phyloP scores from a whole-genome alignment of 1,140 invertebrate genomes.

The Brachionus manjavacas region DNA sequence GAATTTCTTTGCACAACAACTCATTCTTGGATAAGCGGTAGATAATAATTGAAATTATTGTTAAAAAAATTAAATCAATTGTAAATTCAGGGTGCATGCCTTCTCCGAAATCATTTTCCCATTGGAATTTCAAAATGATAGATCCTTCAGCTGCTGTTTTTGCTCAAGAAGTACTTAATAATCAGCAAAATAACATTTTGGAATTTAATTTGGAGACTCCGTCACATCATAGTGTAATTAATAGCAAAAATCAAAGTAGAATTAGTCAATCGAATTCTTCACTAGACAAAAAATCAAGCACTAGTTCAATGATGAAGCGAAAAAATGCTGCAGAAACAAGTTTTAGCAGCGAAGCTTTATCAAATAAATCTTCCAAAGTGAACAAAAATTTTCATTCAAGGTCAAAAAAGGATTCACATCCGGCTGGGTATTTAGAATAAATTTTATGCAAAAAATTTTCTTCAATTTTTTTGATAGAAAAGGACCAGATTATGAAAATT shows the following conservation, averaged over 20 bases:
- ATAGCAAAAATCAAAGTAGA: conserved; percentile 22
- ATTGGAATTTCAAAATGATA: conserved; percentile 16
- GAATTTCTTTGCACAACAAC: conserved; percentile 18
- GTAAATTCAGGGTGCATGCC: background rate
- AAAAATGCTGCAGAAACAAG: background rate
- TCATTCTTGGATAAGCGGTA: conserved; percentile 19
- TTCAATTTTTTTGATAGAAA: background rate
- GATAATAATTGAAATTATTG: no score
- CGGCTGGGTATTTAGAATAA: background rate
- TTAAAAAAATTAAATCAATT: background rate
- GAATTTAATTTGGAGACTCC: background rate
- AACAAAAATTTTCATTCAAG: background rate
- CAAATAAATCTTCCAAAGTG: background rate
- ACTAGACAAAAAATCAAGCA: background rate
- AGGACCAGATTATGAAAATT: background rate
- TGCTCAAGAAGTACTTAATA: conserved; percentile 24
- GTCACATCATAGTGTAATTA: background rate
- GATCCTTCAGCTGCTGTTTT: conserved; percentile 17
- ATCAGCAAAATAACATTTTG: conserved; percentile 20
- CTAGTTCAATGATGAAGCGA: background rate
- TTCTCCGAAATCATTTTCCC: background rate
- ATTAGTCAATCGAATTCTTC: conserved; percentile 14
- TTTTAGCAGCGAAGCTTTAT: background rate
- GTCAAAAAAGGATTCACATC: conserved; percentile 1
- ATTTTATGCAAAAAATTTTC: background rate